phyloP scores from a whole-genome alignment of 1,140 invertebrate species.

The Vollenhovia emeryi region DNA sequence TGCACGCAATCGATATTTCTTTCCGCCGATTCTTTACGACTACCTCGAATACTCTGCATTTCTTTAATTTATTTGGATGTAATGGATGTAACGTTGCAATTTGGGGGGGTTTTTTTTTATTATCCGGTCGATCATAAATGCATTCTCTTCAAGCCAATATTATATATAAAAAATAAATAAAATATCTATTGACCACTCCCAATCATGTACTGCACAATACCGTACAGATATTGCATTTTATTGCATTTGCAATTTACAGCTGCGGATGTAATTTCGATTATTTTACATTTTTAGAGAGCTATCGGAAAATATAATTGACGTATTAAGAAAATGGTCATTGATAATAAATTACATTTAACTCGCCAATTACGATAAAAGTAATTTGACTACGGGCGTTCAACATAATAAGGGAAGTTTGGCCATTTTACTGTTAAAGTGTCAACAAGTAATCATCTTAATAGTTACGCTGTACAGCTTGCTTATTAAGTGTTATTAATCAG shows the following conservation, averaged over 20 bases:
- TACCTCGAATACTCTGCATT: background rate
- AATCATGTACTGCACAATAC: background rate
- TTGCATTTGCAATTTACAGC: background rate
- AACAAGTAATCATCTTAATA: constrained; percentile 23
- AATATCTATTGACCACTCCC: constrained; percentile 1
- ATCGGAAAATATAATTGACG: background rate
- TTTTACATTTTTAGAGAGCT: constrained; percentile 7
- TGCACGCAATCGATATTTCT: background rate
- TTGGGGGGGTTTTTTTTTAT: background rate
- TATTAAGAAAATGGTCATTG: background rate
- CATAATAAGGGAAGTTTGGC: background rate
- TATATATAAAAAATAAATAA: background rate
- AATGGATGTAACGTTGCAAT: background rate
- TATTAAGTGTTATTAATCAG: constrained; percentile 48
- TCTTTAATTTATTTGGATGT: background rate
- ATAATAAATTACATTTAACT: constrained; percentile 13
- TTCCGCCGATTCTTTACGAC: background rate
- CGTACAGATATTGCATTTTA: background rate
- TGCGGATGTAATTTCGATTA: background rate
- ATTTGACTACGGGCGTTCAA: background rate
- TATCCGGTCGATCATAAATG: background rate
- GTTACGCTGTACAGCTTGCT: background rate
- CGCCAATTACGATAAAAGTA: background rate
- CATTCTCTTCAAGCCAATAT: background rate
- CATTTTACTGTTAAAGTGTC: constrained; percentile 3